These are phyloP conservation scores for Arremon aurantiirostris DNA, from an alignment of 2,797 vertebrate genomes.

Conservation along the genomic window DNA sequence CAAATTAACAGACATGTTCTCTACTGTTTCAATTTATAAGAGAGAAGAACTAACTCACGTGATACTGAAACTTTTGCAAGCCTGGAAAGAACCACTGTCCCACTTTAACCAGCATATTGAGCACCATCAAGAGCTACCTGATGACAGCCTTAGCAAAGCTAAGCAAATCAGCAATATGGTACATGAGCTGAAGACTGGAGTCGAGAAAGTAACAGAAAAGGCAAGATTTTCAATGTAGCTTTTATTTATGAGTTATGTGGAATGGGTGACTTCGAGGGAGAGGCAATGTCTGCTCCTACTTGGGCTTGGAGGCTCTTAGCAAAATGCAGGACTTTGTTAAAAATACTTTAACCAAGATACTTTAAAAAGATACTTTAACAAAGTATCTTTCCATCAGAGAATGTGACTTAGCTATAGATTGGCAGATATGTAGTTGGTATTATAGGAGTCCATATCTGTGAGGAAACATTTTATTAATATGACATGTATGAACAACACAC, in stretches of 20 bases:
- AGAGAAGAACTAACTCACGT: slow-evolving; percentile 80
- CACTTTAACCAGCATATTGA: slow-evolving; percentile 79
- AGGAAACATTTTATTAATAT: background rate
- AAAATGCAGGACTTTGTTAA: background rate
- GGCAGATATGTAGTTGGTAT: background rate
- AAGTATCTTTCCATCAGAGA: background rate
- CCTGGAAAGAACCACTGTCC: slow-evolving; percentile 83
- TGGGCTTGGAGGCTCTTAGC: background rate
- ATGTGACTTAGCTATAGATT: background rate
- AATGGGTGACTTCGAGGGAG: rapidly evolving
- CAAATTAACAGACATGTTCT: background rate
- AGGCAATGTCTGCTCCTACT: background rate
- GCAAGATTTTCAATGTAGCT: slow-evolving; percentile 11
- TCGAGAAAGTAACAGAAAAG: slow-evolving; percentile 83
- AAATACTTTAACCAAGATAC: background rate
- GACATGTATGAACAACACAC: background rate
- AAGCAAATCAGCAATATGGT: slow-evolving; percentile 83
- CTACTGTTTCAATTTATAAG: slow-evolving; percentile 44
- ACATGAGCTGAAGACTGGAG: slow-evolving; percentile 78
- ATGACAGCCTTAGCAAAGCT: slow-evolving; percentile 79
- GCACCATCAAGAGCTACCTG: slow-evolving; percentile 71
- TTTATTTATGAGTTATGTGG: background rate
- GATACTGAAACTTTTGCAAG: slow-evolving; percentile 81
- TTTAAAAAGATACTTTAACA: background rate
- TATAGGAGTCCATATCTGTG: background rate